A percentile compares a stretch with the other conserved stretches of the same genome.
Evolutionary conservation across 2,113 vertebrate species (phyloP).

Genomic region (Acrocephalus kingi): DNA sequence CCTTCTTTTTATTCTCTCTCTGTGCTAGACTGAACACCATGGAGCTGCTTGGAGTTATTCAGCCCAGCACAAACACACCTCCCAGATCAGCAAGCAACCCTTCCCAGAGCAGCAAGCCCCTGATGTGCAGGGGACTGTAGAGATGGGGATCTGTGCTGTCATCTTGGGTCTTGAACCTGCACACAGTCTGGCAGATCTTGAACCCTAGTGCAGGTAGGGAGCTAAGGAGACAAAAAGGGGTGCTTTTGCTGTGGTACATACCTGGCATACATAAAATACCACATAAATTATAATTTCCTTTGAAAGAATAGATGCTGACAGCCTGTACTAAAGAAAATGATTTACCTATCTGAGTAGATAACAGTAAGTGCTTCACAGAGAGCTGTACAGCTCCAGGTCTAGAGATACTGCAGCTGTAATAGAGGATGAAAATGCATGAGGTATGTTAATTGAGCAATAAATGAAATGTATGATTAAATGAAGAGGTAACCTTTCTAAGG

Average conservation of each 20-base stretch:
- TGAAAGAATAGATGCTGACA: not conserved
- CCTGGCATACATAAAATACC: not conserved
- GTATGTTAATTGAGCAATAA: constrained; percentile 55
- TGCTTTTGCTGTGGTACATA: not conserved
- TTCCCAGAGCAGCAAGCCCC: no score
- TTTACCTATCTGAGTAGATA: constrained; percentile 3
- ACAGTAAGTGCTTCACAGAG: not conserved
- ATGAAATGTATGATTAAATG: constrained; percentile 47
- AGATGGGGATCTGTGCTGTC: not conserved
- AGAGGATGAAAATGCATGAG: constrained; percentile 18
- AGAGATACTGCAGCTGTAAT: not conserved
- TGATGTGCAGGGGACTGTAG: not conserved
- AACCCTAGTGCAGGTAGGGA: not conserved
- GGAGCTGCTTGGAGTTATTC: no score
- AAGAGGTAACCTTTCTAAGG: constrained; percentile 49
- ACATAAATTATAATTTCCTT: not conserved
- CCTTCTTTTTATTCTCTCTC: no score
- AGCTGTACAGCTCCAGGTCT: not conserved
- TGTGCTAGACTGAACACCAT: no score
- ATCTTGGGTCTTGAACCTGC: not conserved
- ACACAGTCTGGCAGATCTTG: no score
- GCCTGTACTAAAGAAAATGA: not conserved
- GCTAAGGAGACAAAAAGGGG: not conserved
- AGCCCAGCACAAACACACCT: no score
- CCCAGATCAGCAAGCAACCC: no score